Percentiles rank a stretch among this genome's conserved stretches.
Evolutionary conservation across 2,113 vertebrate genomes (phyloP).

Genomic region (Periophthalmus modestus): DNA sequence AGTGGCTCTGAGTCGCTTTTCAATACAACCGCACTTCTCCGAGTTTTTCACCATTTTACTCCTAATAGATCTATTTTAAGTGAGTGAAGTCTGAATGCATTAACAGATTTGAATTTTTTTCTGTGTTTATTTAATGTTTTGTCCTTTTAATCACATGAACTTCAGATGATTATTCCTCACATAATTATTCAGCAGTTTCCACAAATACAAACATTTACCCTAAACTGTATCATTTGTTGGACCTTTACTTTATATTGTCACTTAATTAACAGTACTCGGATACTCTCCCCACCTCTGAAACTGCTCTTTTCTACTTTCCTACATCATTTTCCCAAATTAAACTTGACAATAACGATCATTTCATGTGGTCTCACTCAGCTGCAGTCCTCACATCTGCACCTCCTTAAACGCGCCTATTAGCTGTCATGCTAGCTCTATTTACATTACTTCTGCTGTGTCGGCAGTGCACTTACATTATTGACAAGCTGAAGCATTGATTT

Average conservation of each 20-base stretch:
- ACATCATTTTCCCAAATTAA: background rate
- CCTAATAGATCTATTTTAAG: too few species aligned
- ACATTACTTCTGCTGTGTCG: background rate
- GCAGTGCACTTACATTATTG: background rate
- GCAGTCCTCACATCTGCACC: background rate
- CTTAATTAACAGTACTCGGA: too few species aligned
- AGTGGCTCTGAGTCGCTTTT: background rate
- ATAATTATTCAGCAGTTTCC: too few species aligned
- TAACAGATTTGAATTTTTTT: too few species aligned
- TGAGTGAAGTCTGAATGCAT: too few species aligned
- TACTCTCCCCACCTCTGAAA: too few species aligned
- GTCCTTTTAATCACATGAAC: too few species aligned
- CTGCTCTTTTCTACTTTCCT: background rate
- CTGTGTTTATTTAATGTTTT: too few species aligned
- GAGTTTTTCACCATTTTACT: background rate
- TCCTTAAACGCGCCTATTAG: background rate
- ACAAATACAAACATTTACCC: too few species aligned
- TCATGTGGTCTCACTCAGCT: background rate
- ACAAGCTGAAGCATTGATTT: slow-evolving; percentile 27
- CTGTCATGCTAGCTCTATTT: background rate
- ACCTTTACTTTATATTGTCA: too few species aligned
- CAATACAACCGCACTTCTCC: background rate
- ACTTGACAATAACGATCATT: background rate
- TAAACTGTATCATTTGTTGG: too few species aligned
- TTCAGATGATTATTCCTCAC: too few species aligned